Evolutionary conservation across 2,888 invertebrate species (phyloP).

Genomic region (Mimas tiliae): DNA sequence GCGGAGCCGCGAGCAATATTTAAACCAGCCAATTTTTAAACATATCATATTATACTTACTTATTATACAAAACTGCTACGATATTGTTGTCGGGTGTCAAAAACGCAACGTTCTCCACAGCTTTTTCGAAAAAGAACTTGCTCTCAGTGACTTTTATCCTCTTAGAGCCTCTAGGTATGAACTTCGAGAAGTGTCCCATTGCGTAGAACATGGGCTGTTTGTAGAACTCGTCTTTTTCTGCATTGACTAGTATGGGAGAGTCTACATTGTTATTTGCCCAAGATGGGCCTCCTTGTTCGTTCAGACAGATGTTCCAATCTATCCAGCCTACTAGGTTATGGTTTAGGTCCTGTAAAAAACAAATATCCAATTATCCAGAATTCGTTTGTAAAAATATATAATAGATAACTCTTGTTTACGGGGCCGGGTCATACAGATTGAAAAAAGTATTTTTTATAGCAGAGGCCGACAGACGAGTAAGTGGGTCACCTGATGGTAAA

Average conservation of each 20-base stretch:
- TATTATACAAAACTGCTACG: slow-evolving; percentile 66
- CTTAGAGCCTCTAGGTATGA: slow-evolving; percentile 86
- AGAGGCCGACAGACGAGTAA: no score
- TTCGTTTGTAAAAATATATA: not conserved
- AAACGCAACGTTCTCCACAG: slow-evolving; percentile 54
- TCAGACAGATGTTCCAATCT: slow-evolving; percentile 95
- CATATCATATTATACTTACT: no score
- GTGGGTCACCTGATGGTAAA: no score
- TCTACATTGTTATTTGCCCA: slow-evolving; percentile 92
- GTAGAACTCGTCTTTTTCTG: slow-evolving; percentile 87
- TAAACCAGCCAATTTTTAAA: no score
- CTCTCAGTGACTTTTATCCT: slow-evolving; percentile 49
- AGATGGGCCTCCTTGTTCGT: slow-evolving; percentile 91
- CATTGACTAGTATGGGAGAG: slow-evolving; percentile 86
- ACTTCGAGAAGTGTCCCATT: slow-evolving; percentile 92
- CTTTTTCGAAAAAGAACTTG: slow-evolving; percentile 34
- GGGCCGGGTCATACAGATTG: no score
- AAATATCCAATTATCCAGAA: slow-evolving; percentile 4
- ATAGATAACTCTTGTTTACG: no score
- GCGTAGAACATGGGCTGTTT: slow-evolving; percentile 96
- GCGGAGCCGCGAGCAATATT: no score
- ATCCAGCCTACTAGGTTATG: slow-evolving; percentile 93
- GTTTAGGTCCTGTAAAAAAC: slow-evolving; percentile 87
- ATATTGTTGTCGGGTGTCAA: slow-evolving; percentile 60
- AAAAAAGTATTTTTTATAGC: no score